Conservation (phyloP, 2,888 invertebrate species). For the Stenotaenia linearis region DNA sequence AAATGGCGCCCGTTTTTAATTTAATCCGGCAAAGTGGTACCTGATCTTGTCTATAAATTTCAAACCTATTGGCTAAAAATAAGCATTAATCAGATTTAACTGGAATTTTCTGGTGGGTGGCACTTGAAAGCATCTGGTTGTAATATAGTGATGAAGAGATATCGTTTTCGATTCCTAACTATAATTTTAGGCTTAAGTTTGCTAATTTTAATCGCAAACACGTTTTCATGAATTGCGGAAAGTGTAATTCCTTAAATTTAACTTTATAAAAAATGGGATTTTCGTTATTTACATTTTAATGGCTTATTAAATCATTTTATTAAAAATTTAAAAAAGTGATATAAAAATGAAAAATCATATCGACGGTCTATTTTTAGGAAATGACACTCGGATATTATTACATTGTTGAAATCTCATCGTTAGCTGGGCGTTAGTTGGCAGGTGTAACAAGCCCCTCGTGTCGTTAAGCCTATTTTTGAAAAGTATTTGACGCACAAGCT, state of each 20-base stretch:
- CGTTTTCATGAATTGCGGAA: not conserved
- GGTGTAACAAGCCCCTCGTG: not conserved
- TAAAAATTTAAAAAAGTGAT: no score
- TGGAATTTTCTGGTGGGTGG: constrained; percentile 1
- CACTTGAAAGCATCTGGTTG: constrained; percentile 26
- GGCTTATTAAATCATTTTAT: no score
- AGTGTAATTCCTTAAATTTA: no score
- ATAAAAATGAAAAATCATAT: not conserved
- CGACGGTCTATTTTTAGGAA: not conserved
- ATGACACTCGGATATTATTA: not conserved
- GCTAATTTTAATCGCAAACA: not conserved
- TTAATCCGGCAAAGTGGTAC: not conserved
- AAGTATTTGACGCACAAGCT: not conserved
- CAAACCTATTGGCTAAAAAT: constrained; percentile 14
- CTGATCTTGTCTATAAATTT: not conserved
- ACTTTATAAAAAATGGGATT: no score
- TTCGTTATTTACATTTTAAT: not conserved
- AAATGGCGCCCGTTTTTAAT: not conserved
- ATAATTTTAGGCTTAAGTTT: not conserved
- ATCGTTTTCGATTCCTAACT: not conserved
- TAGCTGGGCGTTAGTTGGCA: not conserved
- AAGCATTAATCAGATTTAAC: constrained; percentile 10
- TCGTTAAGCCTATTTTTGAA: not conserved
- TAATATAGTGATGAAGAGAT: not conserved
- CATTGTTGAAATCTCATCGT: not conserved